These are phyloP conservation scores for Coracopsis vasa DNA, from an alignment of 2,113 vertebrate species.

Conservation along the genomic window DNA sequence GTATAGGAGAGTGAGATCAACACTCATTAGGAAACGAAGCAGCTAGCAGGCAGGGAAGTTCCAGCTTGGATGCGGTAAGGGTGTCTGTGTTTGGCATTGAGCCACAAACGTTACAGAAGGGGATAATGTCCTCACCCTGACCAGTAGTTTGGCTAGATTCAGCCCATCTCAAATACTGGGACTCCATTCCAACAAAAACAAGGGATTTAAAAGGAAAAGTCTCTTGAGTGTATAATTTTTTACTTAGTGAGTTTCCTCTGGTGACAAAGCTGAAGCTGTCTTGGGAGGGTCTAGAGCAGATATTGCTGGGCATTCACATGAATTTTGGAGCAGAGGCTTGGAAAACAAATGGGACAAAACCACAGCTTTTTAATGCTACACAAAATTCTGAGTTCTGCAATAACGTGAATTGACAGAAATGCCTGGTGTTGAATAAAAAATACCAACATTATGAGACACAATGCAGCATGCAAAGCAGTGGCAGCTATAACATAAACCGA, in stretches of 20 bases:
- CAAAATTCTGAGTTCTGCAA: background rate
- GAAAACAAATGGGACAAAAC: background rate
- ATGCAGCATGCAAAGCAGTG: background rate
- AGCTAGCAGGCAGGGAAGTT: background rate
- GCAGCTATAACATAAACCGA: background rate
- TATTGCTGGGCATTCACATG: background rate
- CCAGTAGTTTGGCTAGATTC: background rate
- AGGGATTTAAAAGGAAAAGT: background rate
- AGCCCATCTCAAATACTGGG: background rate
- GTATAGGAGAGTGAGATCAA: background rate
- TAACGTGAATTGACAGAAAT: background rate
- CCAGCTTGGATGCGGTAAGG: background rate
- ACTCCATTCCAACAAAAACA: background rate
- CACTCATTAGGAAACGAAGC: accelerated
- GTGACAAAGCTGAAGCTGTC: background rate
- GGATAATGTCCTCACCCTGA: background rate
- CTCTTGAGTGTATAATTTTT: background rate
- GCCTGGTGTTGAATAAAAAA: background rate
- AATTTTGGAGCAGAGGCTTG: background rate
- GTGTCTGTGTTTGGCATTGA: background rate
- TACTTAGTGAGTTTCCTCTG: background rate
- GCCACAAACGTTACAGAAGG: background rate
- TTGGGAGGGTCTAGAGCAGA: background rate
- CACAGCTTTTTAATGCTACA: background rate
- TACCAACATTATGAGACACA: accelerated